These are phyloP conservation scores for Battus philenor DNA, from an alignment of 1,140 invertebrate genomes.

Conservation along the genomic window DNA sequence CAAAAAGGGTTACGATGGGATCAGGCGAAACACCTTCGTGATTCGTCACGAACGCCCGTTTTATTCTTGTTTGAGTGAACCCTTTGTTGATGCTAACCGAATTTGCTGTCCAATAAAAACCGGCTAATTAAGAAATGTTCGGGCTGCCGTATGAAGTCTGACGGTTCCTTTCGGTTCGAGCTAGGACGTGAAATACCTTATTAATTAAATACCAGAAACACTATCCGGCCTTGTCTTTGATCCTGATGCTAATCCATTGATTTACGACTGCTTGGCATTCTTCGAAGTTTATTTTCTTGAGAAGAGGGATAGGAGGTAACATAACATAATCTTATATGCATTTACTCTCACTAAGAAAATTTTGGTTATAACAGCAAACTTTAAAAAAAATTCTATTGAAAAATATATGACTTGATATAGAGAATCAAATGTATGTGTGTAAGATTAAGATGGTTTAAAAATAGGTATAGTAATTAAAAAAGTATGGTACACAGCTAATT, in stretches of 20 bases:
- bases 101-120: constrained; percentile 71
- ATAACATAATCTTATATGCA: too few species aligned
- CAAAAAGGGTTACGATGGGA: constrained; percentile 66
- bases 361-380: too few species aligned
- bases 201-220: constrained; percentile 31
- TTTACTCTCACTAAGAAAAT: too few species aligned
- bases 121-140: constrained; percentile 72
- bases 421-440: too few species aligned
- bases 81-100: constrained; percentile 70
- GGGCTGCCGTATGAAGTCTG: constrained; percentile 55
- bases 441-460: too few species aligned
- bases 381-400: too few species aligned
- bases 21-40: constrained; percentile 63
- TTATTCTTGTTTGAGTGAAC: constrained; percentile 71
- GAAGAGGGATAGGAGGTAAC: too few species aligned
- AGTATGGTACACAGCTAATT: too few species aligned
- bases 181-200: constrained; percentile 37
- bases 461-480: too few species aligned
- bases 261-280: too few species aligned
- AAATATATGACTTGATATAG: too few species aligned
- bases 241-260: constrained; percentile 16
- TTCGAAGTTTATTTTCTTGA: too few species aligned
- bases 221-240: constrained; percentile 11
- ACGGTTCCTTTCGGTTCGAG: constrained; percentile 34
- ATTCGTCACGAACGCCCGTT: constrained; percentile 69